Base-by-base conservation (phyloP, 2,113 vertebrate species). In the Sisor rabdophorus region DNA sequence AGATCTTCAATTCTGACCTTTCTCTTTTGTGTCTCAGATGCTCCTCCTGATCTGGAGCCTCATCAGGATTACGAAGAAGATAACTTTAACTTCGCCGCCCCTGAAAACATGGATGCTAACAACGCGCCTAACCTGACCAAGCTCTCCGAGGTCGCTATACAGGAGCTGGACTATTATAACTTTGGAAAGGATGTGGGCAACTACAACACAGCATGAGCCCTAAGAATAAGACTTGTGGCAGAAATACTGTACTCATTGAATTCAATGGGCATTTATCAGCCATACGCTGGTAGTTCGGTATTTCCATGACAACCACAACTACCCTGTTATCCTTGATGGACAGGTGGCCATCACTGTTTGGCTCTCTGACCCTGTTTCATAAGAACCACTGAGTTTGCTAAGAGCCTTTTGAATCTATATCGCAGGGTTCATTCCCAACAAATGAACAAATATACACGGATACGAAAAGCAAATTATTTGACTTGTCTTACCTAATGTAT, bases 141-240 rank as follows among this genome's bases (percentile, higher is more conserved):
- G 44, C 93, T 98, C 85, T 89, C 93, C 0, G 94, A 95, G 53
- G 95, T 95, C 78, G 93, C 95, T 90, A 95, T 98, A 92, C 95
- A 96, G 71, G 95, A 98, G 85, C 95, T 98, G 91, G 95, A 95
- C 22, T 98, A 97, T 84, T 98, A 98, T 89, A 95, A 94, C 71
- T 92, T 92, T 61, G 90, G 89, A 76, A 93, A 93, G 79, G 91
- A 93, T 75, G 86, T 90, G 16, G 87, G 81, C 82, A 90, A 82
- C 86, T 93, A 92, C 82, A 78, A 83, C 19, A 88, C 90, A 59
- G 88, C 87, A 17, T 93, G 87, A 92, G 82, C 10, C 47, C 47
- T 11, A 59, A 60, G 36, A 83, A 71, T 67, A 55, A 6, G 73
- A 80, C 61, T 58, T 44, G 76, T 77, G 54, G 67, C 47, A 75